phyloP scores from a whole-genome alignment of 2,797 vertebrate species.

The Carcharodon carcharias region DNA sequence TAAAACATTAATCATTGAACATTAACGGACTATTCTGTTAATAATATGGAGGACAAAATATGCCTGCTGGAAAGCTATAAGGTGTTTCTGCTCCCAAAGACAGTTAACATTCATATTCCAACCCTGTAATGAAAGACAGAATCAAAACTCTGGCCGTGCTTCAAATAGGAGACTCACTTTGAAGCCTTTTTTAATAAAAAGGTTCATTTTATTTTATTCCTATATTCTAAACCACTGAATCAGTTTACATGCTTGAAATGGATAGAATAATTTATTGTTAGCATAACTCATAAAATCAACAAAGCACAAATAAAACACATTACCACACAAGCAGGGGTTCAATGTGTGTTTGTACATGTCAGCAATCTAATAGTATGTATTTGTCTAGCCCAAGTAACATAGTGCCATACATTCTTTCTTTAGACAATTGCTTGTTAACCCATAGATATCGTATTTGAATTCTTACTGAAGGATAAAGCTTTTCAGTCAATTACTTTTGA shows the following conservation, averaged over 20 bases:
- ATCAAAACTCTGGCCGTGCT: not conserved
- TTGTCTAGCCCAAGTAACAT: slow-evolving; percentile 19
- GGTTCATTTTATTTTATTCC: not conserved
- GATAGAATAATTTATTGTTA: slow-evolving; percentile 23
- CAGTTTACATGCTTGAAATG: slow-evolving; percentile 8
- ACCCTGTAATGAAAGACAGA: not conserved
- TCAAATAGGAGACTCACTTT: not conserved
- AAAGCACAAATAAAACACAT: slow-evolving; percentile 33
- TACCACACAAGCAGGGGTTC: slow-evolving; percentile 26
- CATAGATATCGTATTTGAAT: slow-evolving; percentile 25
- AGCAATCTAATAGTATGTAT: slow-evolving; percentile 13
- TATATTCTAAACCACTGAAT: not conserved
- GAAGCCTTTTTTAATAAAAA: not conserved
- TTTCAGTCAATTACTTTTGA: slow-evolving; percentile 27
- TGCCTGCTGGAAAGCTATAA: not conserved
- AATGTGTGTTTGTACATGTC: slow-evolving; percentile 29
- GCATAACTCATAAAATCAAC: slow-evolving; percentile 33
- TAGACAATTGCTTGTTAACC: not conserved
- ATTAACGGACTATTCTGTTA: not conserved
- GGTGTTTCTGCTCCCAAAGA: not conserved
- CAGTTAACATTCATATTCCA: not conserved
- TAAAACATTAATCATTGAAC: not conserved
- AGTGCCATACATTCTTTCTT: not conserved
- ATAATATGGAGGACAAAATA: not conserved
- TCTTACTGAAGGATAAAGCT: not conserved